Percentiles rank a stretch among this genome's conserved stretches.
Conservation (phyloP, 2,113 vertebrate species). For the Erythrocebus patas region DNA sequence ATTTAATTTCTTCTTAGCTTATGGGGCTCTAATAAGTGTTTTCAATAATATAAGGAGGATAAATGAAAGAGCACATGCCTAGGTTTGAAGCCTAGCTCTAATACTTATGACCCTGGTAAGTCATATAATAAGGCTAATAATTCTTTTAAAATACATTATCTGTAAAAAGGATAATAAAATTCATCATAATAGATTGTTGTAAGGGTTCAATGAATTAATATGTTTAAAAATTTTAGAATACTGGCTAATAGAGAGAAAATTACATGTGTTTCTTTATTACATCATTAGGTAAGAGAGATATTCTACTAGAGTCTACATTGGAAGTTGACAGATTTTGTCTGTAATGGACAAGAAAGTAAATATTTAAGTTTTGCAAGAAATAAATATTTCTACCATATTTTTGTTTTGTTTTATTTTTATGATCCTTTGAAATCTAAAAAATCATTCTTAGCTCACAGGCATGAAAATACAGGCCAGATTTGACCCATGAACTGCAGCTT, state of each 20-base stretch:
- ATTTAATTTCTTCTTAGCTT: too few relatives aligned
- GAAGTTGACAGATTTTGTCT: background rate
- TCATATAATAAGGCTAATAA: background rate
- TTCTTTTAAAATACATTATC: background rate
- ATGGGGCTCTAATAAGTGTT: background rate
- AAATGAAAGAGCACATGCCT: background rate
- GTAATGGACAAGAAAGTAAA: background rate
- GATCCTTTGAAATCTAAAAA: background rate
- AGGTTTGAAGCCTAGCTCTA: background rate
- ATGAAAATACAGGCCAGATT: background rate
- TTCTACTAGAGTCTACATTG: background rate
- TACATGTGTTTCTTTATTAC: background rate
- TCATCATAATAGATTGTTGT: background rate
- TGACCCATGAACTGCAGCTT: background rate
- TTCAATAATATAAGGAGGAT: background rate
- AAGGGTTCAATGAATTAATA: background rate
- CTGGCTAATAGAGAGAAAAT: background rate
- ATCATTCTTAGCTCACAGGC: background rate
- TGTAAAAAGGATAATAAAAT: background rate
- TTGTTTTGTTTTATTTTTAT: background rate
- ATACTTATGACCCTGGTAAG: background rate
- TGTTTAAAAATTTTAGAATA: background rate
- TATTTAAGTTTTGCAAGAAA: background rate
- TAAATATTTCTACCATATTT: background rate
- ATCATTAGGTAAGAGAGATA: background rate